These are phyloP conservation scores for Arctocebus calabarensis DNA, from an alignment of 2,797 vertebrate species.

Conservation along the genomic window DNA sequence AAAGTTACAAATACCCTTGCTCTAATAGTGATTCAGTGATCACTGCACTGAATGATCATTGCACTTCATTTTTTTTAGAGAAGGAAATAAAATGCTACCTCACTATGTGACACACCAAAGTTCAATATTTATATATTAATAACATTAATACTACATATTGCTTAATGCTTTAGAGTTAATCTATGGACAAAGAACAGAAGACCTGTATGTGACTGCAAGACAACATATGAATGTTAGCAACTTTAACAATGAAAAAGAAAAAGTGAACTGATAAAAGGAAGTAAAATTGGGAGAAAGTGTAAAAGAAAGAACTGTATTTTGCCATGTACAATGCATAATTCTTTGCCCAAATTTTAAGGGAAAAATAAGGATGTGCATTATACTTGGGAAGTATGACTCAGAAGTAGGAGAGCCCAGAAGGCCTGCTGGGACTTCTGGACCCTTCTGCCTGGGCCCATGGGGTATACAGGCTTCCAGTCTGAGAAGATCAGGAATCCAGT, in stretches of 20 bases:
- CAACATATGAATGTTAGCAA: background rate
- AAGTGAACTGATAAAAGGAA: background rate
- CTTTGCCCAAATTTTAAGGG: no score
- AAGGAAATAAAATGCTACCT: conserved; percentile 11
- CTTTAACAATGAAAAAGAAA: conserved; percentile 18
- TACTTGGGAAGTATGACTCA: no score
- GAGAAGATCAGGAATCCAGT: no score
- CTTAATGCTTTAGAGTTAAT: conserved; percentile 16
- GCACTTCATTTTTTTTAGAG: background rate
- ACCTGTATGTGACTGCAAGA: background rate
- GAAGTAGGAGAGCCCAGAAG: no score
- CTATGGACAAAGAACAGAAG: background rate
- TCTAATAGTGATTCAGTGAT: background rate
- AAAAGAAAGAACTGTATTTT: background rate
- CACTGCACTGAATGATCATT: background rate
- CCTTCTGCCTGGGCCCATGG: no score
- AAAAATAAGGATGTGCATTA: no score
- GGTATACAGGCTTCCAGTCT: no score
- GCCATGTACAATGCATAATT: no score
- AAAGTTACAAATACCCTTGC: background rate
- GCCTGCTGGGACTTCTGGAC: no score
- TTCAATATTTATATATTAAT: background rate
- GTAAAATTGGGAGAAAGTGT: background rate
- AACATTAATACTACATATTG: conserved; percentile 1
- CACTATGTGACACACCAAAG: background rate